Evolutionary conservation across 1,140 invertebrate species (phyloP).

Genomic region (Drosophila ficusphila): DNA sequence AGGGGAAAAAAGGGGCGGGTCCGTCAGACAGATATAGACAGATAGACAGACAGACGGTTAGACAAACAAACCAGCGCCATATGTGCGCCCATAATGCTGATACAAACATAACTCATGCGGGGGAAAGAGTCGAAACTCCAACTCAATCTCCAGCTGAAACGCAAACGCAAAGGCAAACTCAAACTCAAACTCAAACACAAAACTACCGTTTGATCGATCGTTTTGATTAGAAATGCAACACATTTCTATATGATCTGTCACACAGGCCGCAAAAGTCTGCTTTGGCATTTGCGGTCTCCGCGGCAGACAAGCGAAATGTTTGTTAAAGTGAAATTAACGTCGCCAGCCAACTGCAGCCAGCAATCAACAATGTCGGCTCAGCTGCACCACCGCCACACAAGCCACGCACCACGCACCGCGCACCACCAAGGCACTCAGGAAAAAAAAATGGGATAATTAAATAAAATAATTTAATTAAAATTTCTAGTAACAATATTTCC

Average conservation of each 20-base stretch:
- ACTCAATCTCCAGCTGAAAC: constrained; percentile 1
- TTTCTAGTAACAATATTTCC: too few species aligned
- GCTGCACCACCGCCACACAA: constrained; percentile 28
- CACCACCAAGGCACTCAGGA: constrained; percentile 10
- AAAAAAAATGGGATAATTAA: background rate
- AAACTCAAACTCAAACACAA: constrained; percentile 46
- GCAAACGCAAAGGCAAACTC: too few species aligned
- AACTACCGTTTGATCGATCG: constrained; percentile 84
- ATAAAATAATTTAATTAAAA: too few species aligned
- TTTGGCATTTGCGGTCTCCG: constrained; percentile 37
- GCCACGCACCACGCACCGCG: constrained; percentile 15
- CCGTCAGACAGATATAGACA: constrained; percentile 15
- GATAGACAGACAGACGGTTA: constrained; percentile 12
- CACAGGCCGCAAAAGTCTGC: constrained; percentile 71
- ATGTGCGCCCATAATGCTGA: constrained; percentile 30
- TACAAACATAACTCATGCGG: constrained; percentile 25
- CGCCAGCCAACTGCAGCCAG: constrained; percentile 67
- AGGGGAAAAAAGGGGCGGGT: background rate
- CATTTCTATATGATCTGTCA: constrained; percentile 83
- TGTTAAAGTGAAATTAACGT: constrained; percentile 84
- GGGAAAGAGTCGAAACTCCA: constrained; percentile 15
- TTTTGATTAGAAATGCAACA: constrained; percentile 84
- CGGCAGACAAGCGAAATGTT: constrained; percentile 78
- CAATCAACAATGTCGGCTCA: constrained; percentile 72
- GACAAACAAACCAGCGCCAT: constrained; percentile 55